Percentiles rank a stretch among this genome's conserved stretches.
Conservation (phyloP, 2,113 vertebrate species). For the Cavia porcellus region DNA sequence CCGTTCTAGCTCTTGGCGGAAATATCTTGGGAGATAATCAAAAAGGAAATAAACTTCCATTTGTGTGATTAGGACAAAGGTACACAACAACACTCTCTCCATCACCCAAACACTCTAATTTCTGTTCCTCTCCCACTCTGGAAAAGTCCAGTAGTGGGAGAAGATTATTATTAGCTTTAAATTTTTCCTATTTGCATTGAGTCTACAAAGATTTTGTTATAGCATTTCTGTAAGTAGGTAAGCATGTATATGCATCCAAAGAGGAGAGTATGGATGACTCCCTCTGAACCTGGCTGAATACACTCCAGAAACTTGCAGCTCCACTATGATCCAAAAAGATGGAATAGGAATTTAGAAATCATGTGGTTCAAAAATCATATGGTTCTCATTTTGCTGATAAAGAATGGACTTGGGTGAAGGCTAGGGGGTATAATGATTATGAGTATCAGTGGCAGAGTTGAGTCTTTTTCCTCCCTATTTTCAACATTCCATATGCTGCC, state of each 20-base stretch:
- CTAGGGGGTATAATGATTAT: background rate
- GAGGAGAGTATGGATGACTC: background rate
- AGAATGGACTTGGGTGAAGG: background rate
- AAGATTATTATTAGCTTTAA: background rate
- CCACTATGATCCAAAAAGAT: background rate
- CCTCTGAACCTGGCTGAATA: background rate
- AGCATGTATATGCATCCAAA: background rate
- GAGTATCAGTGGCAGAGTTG: background rate
- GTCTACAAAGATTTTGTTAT: background rate
- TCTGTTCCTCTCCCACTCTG: background rate
- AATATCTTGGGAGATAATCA: conserved; percentile 89
- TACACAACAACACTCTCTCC: background rate
- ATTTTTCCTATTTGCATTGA: background rate
- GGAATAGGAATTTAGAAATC: background rate
- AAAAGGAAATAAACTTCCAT: conserved; percentile 39
- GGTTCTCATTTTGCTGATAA: conserved; percentile 11
- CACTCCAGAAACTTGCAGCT: background rate
- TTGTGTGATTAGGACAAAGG: conserved; percentile 50
- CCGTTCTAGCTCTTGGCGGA: conserved; percentile 96
- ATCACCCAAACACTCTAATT: background rate
- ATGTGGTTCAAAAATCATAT: conserved; percentile 2
- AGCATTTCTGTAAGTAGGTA: conserved; percentile 20
- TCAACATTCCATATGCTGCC: background rate
- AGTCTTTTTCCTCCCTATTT: background rate
- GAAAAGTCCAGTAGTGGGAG: background rate